These are phyloP conservation scores for Perca fluviatilis DNA, from an alignment of 2,113 vertebrate genomes.

Conservation along the genomic window DNA sequence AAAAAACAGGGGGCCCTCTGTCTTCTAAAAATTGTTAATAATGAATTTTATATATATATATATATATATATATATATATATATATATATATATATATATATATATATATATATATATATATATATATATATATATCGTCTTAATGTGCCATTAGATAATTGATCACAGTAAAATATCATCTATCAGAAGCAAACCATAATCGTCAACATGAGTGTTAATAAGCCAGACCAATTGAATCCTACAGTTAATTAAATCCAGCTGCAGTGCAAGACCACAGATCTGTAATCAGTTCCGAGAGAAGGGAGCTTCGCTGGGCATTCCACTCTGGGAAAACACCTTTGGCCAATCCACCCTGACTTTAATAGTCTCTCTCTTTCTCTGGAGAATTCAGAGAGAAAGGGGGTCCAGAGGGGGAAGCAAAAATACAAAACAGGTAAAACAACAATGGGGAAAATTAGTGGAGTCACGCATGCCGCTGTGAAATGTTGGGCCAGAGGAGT, in stretches of 20 bases:
- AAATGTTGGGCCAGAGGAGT: constrained; percentile 58
- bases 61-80: too few species aligned
- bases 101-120: too few species aligned
- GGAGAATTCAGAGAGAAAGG: constrained; percentile 28
- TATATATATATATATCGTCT: too few species aligned
- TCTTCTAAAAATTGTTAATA: too few species aligned
- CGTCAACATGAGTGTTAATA: not conserved
- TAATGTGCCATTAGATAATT: not conserved
- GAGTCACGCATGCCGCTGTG: constrained; percentile 72
- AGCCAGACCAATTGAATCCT: not conserved
- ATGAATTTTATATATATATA: too few species aligned
- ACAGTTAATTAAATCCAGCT: constrained; percentile 27
- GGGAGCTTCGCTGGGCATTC: constrained; percentile 19
- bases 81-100: too few species aligned
- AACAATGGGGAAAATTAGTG: constrained; percentile 74
- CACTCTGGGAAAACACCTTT: constrained; percentile 62
- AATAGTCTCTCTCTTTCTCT: constrained; percentile 28
- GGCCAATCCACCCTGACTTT: constrained; percentile 53
- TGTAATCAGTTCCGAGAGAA: constrained; percentile 14
- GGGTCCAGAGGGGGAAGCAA: constrained; percentile 40
- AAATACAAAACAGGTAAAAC: constrained; percentile 83
- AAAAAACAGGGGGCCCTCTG: too few species aligned
- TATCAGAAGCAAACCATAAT: constrained; percentile 1
- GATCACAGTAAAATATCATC: not conserved
- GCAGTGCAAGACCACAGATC: not conserved